phyloP scores from a whole-genome alignment of 2,113 vertebrate genomes.

The Petromus typicus region DNA sequence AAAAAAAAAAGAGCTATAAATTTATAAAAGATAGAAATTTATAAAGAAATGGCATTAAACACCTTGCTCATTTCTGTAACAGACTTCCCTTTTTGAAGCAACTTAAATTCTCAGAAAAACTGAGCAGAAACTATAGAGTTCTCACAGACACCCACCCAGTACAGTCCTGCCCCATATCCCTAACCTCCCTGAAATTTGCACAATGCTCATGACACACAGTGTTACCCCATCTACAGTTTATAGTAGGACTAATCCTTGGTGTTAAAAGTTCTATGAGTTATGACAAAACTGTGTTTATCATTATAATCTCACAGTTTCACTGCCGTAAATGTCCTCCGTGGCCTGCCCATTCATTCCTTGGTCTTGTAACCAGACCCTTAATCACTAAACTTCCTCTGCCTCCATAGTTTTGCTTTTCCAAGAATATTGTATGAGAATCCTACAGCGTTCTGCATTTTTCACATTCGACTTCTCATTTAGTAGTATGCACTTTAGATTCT shows the following conservation, averaged over 20 bases:
- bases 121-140: background rate
- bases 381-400: background rate
- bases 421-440: background rate
- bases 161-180: too few species aligned
- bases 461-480: background rate
- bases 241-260: background rate
- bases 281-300: background rate
- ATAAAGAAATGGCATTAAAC: background rate
- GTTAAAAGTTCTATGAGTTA: background rate
- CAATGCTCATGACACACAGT: background rate
- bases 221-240: background rate
- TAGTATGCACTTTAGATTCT: background rate
- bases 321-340: background rate
- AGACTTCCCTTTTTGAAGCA: background rate
- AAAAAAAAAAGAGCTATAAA: too few species aligned
- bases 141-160: background rate
- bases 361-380: too few species aligned
- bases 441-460: background rate
- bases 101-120: background rate
- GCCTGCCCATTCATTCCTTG: background rate
- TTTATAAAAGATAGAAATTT: background rate
- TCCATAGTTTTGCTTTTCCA: background rate
- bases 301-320: background rate
- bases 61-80: background rate
- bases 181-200: background rate